A percentile compares a stretch with the other conserved stretches of the same genome.
Conservation (phyloP, 2,797 vertebrate species). For the Cercopithecus petaurista region DNA sequence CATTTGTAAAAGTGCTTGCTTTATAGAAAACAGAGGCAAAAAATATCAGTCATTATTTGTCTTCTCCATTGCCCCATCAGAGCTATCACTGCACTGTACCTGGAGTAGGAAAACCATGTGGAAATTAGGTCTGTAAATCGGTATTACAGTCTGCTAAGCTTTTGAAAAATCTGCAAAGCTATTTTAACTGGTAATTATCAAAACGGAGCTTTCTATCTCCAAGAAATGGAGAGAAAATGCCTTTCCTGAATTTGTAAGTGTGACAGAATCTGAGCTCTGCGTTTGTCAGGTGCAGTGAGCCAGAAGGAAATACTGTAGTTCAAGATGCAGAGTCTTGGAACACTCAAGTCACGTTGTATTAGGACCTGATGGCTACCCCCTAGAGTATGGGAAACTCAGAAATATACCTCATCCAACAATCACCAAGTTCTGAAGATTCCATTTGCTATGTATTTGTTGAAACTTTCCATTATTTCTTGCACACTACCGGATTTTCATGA, state of each 20-base stretch:
- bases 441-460: background rate
- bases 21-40: background rate
- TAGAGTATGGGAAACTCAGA: background rate
- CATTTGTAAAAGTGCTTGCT: background rate
- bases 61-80: background rate
- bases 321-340: background rate
- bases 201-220: background rate
- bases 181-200: background rate
- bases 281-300: background rate
- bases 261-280: background rate
- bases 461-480: background rate
- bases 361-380: rapidly evolving
- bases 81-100: background rate
- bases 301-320: background rate
- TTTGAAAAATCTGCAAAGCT: background rate
- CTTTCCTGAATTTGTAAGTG: background rate
- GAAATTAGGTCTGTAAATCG: background rate
- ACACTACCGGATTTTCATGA: background rate
- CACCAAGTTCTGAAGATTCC: background rate
- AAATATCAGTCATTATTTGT: background rate
- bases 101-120: background rate
- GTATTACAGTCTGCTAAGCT: background rate
- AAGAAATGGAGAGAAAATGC: background rate
- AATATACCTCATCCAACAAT: background rate
- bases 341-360: background rate